phyloP scores from a whole-genome alignment of 1,140 invertebrate species.

The Drosophila pseudoobscura region DNA sequence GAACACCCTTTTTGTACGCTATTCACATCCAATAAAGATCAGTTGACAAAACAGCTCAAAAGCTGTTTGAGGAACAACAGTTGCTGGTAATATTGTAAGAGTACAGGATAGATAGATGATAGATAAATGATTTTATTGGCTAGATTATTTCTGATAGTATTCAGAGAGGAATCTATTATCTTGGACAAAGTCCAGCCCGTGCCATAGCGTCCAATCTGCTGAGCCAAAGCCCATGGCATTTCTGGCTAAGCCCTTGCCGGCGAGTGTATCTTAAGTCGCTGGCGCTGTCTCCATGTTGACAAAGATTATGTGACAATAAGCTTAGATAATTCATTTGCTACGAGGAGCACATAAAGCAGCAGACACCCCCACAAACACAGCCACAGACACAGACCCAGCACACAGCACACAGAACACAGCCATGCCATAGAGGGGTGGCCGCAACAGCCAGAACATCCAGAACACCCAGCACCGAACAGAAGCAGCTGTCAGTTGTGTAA shows the following conservation, averaged over 20 bases:
- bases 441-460: too few species aligned
- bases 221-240: constrained; percentile 11
- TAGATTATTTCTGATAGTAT: too few species aligned
- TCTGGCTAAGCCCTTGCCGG: constrained; percentile 25
- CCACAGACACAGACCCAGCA: not conserved
- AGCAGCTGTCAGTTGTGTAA: constrained; percentile 64
- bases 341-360: constrained; percentile 46
- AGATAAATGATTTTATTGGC: too few species aligned
- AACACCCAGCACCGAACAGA: constrained; percentile 15
- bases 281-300: constrained; percentile 39
- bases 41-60: too few species aligned
- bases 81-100: too few species aligned
- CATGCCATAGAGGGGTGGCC: not conserved
- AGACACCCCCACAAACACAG: constrained; percentile 17
- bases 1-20: too few species aligned
- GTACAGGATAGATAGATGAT: too few species aligned
- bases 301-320: constrained; percentile 64
- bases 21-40: too few species aligned
- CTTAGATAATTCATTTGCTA: constrained; percentile 51
- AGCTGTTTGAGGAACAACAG: too few species aligned
- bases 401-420: constrained; percentile 3
- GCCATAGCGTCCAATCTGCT: too few species aligned
- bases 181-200: too few species aligned
- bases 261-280: constrained; percentile 31
- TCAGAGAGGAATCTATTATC: too few species aligned